phyloP scores from a whole-genome alignment of 2,888 invertebrate species.

The Seladonia tumulorum region DNA sequence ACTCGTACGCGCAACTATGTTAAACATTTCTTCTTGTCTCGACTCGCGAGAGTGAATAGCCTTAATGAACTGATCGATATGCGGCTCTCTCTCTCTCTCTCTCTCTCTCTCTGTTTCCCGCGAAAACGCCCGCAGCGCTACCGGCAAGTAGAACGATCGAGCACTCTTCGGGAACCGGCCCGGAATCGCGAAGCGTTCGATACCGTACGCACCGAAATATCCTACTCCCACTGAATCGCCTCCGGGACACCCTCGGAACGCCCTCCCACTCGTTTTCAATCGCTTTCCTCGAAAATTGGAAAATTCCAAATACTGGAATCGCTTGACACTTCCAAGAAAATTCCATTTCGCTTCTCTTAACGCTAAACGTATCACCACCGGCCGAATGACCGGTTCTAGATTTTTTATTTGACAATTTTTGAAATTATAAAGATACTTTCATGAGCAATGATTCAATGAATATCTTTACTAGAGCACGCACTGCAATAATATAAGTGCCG shows the following conservation, averaged over 20 bases:
- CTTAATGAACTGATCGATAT: not conserved
- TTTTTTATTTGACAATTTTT: too few relatives aligned
- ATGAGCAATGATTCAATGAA: too few relatives aligned
- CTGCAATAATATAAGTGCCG: too few relatives aligned
- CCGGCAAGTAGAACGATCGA: conserved; percentile 1
- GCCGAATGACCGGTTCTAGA: too few relatives aligned
- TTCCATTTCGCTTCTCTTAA: too few relatives aligned
- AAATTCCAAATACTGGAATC: not conserved
- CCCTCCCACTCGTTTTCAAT: too few relatives aligned
- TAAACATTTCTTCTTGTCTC: conserved; percentile 14
- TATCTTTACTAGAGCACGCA: too few relatives aligned
- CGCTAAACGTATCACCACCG: too few relatives aligned
- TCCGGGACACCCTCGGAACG: too few relatives aligned
- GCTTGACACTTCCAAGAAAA: too few relatives aligned
- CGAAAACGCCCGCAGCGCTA: not conserved
- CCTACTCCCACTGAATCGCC: not conserved
- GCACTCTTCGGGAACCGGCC: not conserved
- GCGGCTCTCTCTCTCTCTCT: not conserved
- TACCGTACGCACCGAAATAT: not conserved
- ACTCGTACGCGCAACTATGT: conserved; percentile 27
- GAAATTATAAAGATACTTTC: too few relatives aligned
- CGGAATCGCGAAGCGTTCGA: not conserved
- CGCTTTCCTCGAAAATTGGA: not conserved
- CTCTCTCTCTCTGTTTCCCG: not conserved
- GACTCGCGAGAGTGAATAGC: not conserved